A percentile compares a stretch with the other conserved stretches of the same genome.
Evolutionary conservation across 2,113 vertebrate genomes (phyloP).

Genomic region (Rafetus swinhoei): DNA sequence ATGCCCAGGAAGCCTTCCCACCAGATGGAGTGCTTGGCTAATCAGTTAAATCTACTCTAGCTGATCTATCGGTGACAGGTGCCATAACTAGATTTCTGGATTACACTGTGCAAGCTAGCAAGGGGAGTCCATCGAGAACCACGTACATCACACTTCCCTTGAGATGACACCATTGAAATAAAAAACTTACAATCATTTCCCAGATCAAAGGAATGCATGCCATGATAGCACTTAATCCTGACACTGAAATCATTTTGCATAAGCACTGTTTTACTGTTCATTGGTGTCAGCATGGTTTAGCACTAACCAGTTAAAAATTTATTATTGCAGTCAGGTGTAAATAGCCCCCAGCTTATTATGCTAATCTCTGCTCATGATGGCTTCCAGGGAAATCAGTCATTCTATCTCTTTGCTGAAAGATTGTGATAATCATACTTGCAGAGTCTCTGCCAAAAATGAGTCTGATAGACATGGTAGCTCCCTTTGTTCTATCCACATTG

Average conservation of each 20-base stretch:
- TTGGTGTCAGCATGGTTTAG: not conserved
- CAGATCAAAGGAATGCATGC: not conserved
- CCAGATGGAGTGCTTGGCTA: slow-evolving; percentile 44
- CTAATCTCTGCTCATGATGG: not conserved
- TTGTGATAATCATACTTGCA: not conserved
- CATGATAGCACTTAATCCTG: not conserved
- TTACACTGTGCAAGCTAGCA: not conserved
- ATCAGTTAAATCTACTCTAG: slow-evolving; percentile 65
- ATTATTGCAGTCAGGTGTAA: not conserved
- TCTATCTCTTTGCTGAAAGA: slow-evolving; percentile 1
- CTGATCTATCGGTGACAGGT: slow-evolving; percentile 30
- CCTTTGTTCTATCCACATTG: not conserved
- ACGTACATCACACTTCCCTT: not conserved
- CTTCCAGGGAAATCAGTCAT: slow-evolving; percentile 7
- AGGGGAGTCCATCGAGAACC: not conserved
- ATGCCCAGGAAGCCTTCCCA: not conserved
- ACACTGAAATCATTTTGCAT: not conserved
- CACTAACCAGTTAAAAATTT: not conserved
- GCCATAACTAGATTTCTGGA: slow-evolving; percentile 42
- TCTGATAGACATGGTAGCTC: not conserved
- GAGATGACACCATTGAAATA: not conserved
- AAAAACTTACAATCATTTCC: not conserved
- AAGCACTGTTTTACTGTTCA: not conserved
- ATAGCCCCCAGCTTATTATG: not conserved
- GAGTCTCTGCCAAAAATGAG: not conserved